Percentiles rank a stretch among this genome's conserved stretches.
These are phyloP conservation scores for Himalopsyche japonica DNA, from an alignment of 2,888 invertebrate species.

Conservation along the genomic window DNA sequence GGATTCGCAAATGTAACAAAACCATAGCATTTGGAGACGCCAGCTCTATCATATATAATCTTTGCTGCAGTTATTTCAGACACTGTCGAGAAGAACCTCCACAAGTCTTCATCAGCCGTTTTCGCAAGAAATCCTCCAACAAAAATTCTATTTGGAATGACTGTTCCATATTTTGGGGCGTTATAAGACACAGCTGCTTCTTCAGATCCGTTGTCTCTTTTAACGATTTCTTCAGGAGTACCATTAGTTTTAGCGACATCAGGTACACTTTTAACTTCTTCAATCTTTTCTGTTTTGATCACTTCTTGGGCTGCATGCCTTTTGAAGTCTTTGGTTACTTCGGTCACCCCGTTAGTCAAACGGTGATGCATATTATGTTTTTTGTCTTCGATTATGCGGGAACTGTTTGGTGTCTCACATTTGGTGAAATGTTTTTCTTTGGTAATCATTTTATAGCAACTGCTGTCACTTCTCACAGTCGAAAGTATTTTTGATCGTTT, in stretches of 20 bases:
- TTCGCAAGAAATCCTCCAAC: slow-evolving; percentile 94
- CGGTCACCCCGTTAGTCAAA: slow-evolving; percentile 30
- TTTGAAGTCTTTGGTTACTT: slow-evolving; percentile 49
- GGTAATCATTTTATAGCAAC: slow-evolving; percentile 33
- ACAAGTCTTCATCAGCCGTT: slow-evolving; percentile 89
- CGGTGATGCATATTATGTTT: slow-evolving; percentile 39
- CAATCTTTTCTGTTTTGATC: slow-evolving; percentile 50
- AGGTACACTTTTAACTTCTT: slow-evolving; percentile 40
- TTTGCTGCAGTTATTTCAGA: slow-evolving; percentile 91
- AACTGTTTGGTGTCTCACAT: slow-evolving; percentile 57
- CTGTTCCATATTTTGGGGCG: slow-evolving; percentile 72
- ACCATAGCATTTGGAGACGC: slow-evolving; percentile 92
- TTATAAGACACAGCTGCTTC: slow-evolving; percentile 55
- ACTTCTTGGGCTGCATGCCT: slow-evolving; percentile 53
- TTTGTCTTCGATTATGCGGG: slow-evolving; percentile 57
- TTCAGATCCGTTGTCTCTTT: slow-evolving; percentile 49
- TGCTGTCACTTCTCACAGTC: neutral
- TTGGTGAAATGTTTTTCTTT: slow-evolving; percentile 55
- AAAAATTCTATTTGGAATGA: slow-evolving; percentile 94
- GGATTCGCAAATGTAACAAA: slow-evolving; percentile 71
- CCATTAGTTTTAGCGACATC: slow-evolving; percentile 12
- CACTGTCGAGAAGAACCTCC: slow-evolving; percentile 87
- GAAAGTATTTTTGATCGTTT: neutral
- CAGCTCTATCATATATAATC: slow-evolving; percentile 92
- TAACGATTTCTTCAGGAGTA: slow-evolving; percentile 12